Conservation (phyloP, 2,113 vertebrate species). For the Semicossyphus pulcher region DNA sequence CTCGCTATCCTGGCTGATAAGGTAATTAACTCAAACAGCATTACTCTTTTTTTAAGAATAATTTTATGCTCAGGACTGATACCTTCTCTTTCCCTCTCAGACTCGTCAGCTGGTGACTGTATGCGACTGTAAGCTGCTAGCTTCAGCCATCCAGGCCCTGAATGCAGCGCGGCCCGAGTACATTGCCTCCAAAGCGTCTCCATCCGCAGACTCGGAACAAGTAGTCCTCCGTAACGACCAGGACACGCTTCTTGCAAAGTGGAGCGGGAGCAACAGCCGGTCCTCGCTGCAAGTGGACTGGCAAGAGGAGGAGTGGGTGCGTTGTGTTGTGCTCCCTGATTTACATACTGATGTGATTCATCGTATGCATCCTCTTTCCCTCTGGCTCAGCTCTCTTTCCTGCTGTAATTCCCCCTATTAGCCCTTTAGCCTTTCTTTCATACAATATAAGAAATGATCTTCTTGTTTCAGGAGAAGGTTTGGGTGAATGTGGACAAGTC, state of each 20-base stretch:
- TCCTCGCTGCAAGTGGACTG: slow-evolving; percentile 92
- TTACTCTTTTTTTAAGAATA: too few relatives aligned
- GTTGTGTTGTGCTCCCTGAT: slow-evolving; percentile 12
- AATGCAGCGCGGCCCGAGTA: slow-evolving; percentile 95
- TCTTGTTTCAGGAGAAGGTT: slow-evolving; percentile 90
- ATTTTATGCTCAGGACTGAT: too few relatives aligned
- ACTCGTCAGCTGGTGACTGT: slow-evolving; percentile 95
- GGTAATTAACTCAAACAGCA: slow-evolving; percentile 36
- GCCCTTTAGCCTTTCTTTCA: not conserved
- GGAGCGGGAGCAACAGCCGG: slow-evolving; percentile 92
- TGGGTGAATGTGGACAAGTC: slow-evolving; percentile 99
- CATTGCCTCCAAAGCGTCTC: slow-evolving; percentile 95
- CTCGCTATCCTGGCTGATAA: slow-evolving; percentile 95
- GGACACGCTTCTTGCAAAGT: slow-evolving; percentile 94
- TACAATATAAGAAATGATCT: not conserved
- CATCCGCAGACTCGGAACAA: slow-evolving; percentile 92
- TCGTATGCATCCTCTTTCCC: slow-evolving; percentile 1
- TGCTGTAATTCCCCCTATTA: not conserved
- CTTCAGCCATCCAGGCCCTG: slow-evolving; percentile 93
- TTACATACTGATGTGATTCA: slow-evolving; percentile 19
- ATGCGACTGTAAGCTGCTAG: slow-evolving; percentile 96
- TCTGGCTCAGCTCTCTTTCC: too few relatives aligned
- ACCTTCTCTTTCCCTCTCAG: slow-evolving; percentile 80
- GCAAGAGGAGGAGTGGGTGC: slow-evolving; percentile 98
- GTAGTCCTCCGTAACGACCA: slow-evolving; percentile 97